Evolutionary conservation across 2,113 vertebrate species (phyloP).

Genomic region (Sylvietta virens): DNA sequence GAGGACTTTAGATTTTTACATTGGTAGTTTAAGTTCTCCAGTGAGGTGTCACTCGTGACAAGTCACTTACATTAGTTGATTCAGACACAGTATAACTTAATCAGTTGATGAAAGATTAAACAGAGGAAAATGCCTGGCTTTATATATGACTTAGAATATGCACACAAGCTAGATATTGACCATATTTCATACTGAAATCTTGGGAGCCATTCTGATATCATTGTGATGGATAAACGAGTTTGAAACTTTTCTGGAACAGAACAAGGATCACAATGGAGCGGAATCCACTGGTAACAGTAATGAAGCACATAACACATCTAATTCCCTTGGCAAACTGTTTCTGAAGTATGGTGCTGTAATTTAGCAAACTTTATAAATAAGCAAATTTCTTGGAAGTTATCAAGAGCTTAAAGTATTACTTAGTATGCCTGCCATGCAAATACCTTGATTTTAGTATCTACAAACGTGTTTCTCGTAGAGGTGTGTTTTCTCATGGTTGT

Average conservation of each 20-base stretch:
- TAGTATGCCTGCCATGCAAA: background rate
- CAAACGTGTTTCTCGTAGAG: background rate
- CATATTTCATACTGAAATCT: background rate
- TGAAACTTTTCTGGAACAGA: background rate
- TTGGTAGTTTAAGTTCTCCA: background rate
- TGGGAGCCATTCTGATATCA: background rate
- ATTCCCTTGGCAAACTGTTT: background rate
- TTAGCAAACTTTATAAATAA: background rate
- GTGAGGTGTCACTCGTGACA: background rate
- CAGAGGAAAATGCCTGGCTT: background rate
- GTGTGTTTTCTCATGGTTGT: background rate
- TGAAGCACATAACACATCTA: background rate
- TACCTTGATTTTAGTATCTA: background rate
- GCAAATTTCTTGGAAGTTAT: background rate
- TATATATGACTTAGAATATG: background rate
- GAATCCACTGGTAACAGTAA: background rate
- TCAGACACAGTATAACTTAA: background rate
- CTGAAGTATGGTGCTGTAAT: background rate
- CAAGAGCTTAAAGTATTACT: background rate
- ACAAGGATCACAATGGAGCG: background rate
- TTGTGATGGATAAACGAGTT: background rate
- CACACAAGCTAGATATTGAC: background rate
- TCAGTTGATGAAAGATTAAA: background rate
- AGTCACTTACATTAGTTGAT: background rate
- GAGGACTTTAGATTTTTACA: background rate